Base-by-base conservation (phyloP, 2,113 vertebrate genomes). In the Meleagris gallopavo region DNA sequence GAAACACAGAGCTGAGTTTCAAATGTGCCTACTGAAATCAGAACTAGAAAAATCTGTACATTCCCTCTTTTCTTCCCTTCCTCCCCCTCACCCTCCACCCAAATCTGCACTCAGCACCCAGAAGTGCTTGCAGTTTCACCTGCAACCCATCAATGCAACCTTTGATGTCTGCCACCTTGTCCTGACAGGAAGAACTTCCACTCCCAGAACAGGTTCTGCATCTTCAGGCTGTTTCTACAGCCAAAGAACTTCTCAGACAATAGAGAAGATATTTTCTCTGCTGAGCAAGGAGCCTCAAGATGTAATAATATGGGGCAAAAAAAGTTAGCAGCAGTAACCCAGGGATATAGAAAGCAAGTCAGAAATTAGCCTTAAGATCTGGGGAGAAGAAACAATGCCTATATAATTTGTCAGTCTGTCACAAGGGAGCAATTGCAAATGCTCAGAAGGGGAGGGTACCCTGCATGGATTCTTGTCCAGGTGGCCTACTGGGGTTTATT, bases 271-370 rank as follows among this genome's bases (percentile, higher is more conserved):
- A 30, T 15, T 74, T 11, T 65, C 7, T 71, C 32, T 65, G 64
- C 10, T 13, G 18, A 21, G 24, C 24, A 43, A 45, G 84, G 52
- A 48, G 43, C 43, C 65, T 55, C 25, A 22, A 38, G 13, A 32
- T 4, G 4, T 65, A 70, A 41, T 60, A 52, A 60, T 12, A 22
- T 1, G 34, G 11, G 25, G n/a, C 11, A 41, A n/a, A 81, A 70
- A 30, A 41, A 69, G 25, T 7, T 66, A 88, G 38, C 46, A 83
- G 19, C 24, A 0, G 0, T 38, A 58, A 73, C 41, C 36, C 7
- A 20, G 21, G 18, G 29, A 5, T 4, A 9, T 13, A 16, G 1
- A 45, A 46, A 7, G 7, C 0, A 2, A 54, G n/a, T 10, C 36
- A 76, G 48, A 48, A 80, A 76, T 2, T 2, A 83, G 32, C 21